Evolutionary conservation across 2,797 vertebrate genomes (phyloP).

Genomic region (Smutsia temminckii): DNA sequence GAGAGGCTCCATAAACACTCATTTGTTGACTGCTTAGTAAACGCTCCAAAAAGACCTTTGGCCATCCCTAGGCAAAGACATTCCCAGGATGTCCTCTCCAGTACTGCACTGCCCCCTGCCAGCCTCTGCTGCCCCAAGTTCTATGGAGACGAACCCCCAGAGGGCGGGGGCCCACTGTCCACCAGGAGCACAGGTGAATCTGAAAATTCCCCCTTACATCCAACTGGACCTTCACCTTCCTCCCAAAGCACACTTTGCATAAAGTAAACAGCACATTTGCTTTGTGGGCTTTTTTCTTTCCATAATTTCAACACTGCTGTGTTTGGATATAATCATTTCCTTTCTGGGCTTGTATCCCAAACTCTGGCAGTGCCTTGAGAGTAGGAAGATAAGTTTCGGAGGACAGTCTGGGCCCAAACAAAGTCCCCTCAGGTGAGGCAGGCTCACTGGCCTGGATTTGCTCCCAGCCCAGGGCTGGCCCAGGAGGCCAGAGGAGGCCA

Average conservation of each 20-base stretch:
- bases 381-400: neutral
- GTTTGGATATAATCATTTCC: slow-evolving; percentile 39
- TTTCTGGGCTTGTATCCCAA: slow-evolving; percentile 55
- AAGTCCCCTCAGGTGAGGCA: neutral
- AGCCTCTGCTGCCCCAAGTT: neutral
- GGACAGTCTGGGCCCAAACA: neutral
- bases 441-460: neutral
- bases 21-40: neutral
- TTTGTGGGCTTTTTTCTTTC: neutral
- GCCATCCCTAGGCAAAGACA: neutral
- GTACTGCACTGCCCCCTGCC: no score
- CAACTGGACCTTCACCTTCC: neutral
- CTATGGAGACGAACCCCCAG: neutral
- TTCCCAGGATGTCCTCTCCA: neutral
- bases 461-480: neutral
- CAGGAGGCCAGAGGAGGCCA: neutral
- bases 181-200: neutral
- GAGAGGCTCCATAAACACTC: neutral
- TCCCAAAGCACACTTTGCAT: neutral
- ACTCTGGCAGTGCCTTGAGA: neutral
- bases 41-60: neutral
- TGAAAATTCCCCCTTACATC: neutral
- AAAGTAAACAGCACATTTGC: neutral
- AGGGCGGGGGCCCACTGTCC: no score
- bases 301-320: neutral